Evolutionary conservation across 2,888 invertebrate species (phyloP), one percentile per base, ranked within the genome.

Genomic region (Stictocephala bisonia): DNA sequence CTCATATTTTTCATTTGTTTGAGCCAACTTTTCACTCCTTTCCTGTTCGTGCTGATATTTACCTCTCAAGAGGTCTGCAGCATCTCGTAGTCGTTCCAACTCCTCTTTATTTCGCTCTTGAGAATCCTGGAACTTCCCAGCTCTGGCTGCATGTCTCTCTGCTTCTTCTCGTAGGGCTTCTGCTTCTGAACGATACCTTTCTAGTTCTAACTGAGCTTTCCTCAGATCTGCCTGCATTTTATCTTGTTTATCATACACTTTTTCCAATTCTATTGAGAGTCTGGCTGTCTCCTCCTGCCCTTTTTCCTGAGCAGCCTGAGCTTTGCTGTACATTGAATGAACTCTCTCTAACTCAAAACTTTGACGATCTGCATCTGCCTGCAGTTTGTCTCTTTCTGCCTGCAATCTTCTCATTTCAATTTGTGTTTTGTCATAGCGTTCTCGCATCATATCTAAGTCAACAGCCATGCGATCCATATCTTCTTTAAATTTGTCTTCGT

Each of bases 211-310:
- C 81, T 95, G 94, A 9, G 94, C 89, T 82, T 93, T 91, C 77
- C 95, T 88, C 77, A 95, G 86, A 81, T 96, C 96, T 11, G 90
- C 87, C 79, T 95, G 92, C 72, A 91, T 89, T 82, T 94, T 92
- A 79, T 96, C 96, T 81, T 94, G 93, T 80, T 95, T 95, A 81
- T 96, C 96, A 81, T 94, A 93, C 87, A 94, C 91, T 84, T 95
- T 96, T 82, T 96, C 96, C 51, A 94, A 87, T 85, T 96, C 96
- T 67, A 94, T 87, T 82, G 95, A 93, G 80, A 95, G 89, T 80
- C 95, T 88, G 0, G 94, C 92, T 79, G 94, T 89, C 85, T 96
- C 96, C 82, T 96, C 96, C 83, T 95, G 95, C 67, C 93, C 91
- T 81, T 95, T 94, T 82, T 96, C 96, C 75, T 94, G 91, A 4